Evolutionary conservation across 2,113 vertebrate genomes (phyloP).

Genomic region (Pleuronectes platessa): DNA sequence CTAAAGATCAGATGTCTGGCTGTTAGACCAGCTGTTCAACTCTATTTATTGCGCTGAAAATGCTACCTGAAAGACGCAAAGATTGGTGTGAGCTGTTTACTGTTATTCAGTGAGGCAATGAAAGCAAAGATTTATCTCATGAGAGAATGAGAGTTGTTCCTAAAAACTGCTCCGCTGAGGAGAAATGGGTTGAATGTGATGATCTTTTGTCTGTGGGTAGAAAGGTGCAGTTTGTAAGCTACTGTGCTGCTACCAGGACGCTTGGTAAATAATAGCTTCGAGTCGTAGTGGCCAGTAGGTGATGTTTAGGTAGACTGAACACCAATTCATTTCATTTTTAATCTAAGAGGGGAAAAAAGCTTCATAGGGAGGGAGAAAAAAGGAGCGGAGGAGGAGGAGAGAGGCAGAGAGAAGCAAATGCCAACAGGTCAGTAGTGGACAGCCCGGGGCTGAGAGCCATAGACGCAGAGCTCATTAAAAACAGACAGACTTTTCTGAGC

Average conservation of each 20-base stretch:
- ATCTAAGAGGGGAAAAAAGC: constrained; percentile 47
- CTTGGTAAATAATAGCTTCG: constrained; percentile 28
- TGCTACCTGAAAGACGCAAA: constrained; percentile 10
- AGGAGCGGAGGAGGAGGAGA: constrained; percentile 8
- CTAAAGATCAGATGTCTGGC: constrained; percentile 69
- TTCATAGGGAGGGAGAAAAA: constrained; percentile 18
- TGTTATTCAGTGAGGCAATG: constrained; percentile 21
- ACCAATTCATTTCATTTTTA: constrained; percentile 58
- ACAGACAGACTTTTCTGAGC: constrained; percentile 59
- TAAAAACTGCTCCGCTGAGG: constrained; percentile 20
- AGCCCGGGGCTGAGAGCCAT: constrained; percentile 69
- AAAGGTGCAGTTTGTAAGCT: constrained; percentile 10
- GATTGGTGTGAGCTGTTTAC: constrained; percentile 12
- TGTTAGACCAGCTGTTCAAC: constrained; percentile 41
- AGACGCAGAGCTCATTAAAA: constrained; percentile 81
- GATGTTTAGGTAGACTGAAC: constrained; percentile 27
- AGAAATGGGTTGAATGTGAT: constrained; percentile 18
- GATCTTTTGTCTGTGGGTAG: neutral
- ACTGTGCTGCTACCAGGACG: neutral
- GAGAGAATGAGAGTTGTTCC: constrained; percentile 12
- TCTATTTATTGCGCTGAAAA: constrained; percentile 27
- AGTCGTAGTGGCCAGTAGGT: constrained; percentile 18
- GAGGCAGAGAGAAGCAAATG: constrained; percentile 68
- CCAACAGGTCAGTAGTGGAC: constrained; percentile 76
- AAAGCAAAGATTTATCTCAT: constrained; percentile 20